Evolutionary conservation across 2,797 vertebrate genomes (phyloP), one percentile per base, ranked within the genome.

Genomic region (Enteromius anoplus): DNA sequence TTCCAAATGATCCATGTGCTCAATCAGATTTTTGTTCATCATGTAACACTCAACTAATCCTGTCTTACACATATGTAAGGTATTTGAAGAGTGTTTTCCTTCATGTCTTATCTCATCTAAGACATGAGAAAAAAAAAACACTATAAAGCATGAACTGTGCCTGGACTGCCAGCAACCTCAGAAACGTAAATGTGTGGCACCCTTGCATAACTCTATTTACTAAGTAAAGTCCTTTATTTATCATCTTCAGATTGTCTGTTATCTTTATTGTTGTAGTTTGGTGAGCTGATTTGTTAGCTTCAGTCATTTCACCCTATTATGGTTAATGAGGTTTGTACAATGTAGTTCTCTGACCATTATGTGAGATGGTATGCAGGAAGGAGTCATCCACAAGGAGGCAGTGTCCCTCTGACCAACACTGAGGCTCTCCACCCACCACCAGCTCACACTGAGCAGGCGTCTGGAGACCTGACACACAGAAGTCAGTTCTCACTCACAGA

Each of bases 331-430:
- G 5, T 60, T 47, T 66, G 15, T 60, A 42, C 21, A 11, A 0
- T 66, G 51, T 42, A 73, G 51, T 47, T 81, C 34, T 88, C 86
- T 89, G 86, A 97, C 96, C 96, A 14, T 96, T 96, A 75, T 97
- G 96, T 42, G 96, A 95, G 86, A 96, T 90, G 1, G 95, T 96
- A 87, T 97, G 95, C 75, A 97, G 92, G 88, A 97, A 97, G 0
- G 96, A 97, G 88, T 97, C 96, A 0, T 97, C 96, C 82, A 97
- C 94, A 64, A 97, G 93, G 23, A 97, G 95, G 86, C 96, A 97
- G 89, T 96, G 96, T 88, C 96, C 96, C 82, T 97, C 95, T n/a
- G 96, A 96, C 96, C 96, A 97, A 91, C 96, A 96, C 90, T 97
- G 96, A 77, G 96, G 96, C 86, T 97, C 96, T 0, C 96, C 96